Evolutionary conservation across 1,140 invertebrate genomes (phyloP).

Genomic region (Myzus persicae): DNA sequence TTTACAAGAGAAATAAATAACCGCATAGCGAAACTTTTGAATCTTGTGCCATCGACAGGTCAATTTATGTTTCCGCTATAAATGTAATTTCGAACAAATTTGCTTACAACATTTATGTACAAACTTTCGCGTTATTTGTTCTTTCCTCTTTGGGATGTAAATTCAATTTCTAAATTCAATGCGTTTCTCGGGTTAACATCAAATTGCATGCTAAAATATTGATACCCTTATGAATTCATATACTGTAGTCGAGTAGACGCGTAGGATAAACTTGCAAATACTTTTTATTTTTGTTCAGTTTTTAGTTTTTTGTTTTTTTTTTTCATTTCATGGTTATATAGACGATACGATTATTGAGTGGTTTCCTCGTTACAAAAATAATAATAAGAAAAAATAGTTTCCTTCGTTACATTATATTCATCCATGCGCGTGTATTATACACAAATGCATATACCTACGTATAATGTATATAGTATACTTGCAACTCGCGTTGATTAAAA

Average conservation of each 20-base stretch:
- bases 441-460: not conserved
- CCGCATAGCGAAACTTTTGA: not conserved
- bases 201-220: conserved; percentile 23
- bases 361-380: not conserved
- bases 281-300: not conserved
- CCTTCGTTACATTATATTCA: not conserved
- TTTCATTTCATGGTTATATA: not conserved
- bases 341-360: not conserved
- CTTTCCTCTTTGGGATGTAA: not conserved
- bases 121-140: conserved; percentile 22
- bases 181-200: not conserved
- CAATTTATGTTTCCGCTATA: conserved; percentile 6
- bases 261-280: not conserved
- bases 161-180: conserved; percentile 38
- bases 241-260: not conserved
- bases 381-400: conserved; percentile 1
- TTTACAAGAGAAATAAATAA: not conserved
- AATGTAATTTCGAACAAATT: conserved; percentile 8
- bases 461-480: not conserved
- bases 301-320: not conserved
- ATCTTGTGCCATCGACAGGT: not conserved
- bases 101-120: not conserved
- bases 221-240: conserved; percentile 25
- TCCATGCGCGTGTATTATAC: not conserved
- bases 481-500: not conserved